Percentiles rank a stretch among this genome's conserved stretches.
Evolutionary conservation across 2,888 invertebrate genomes (phyloP).

Genomic region (Drosophila antonietae): DNA sequence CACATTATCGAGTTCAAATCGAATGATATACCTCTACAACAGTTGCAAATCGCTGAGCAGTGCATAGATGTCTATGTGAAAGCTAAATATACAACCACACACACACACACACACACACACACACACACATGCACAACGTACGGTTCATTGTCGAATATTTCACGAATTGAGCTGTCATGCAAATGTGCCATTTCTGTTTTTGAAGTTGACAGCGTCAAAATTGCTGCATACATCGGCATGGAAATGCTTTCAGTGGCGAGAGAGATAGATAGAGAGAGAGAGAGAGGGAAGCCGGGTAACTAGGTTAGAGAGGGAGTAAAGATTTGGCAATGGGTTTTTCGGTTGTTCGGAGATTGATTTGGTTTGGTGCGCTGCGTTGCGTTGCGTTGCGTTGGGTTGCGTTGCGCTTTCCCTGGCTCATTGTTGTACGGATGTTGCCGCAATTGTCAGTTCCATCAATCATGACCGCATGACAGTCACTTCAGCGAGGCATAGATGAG

Average conservation of each 20-base stretch:
- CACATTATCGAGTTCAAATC: conserved; percentile 3
- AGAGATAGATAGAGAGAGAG: neutral
- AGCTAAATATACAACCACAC: conserved; percentile 3
- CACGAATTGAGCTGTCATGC: conserved; percentile 80
- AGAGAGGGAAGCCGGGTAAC: no score
- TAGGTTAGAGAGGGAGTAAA: neutral
- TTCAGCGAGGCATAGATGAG: conserved; percentile 38
- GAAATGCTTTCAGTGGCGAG: conserved; percentile 3
- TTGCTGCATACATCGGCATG: conserved; percentile 60
- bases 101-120: neutral
- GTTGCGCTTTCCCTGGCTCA: conserved; percentile 34
- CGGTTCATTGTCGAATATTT: conserved; percentile 64
- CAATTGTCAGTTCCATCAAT: conserved; percentile 79
- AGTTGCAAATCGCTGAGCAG: conserved; percentile 32
- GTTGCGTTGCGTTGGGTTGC: conserved; percentile 20
- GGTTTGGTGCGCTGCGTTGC: conserved; percentile 22
- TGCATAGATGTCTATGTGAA: conserved; percentile 11
- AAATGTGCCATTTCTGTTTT: conserved; percentile 78
- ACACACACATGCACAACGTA: conserved; percentile 11
- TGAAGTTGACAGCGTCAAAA: conserved; percentile 77
- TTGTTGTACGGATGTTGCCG: conserved; percentile 50
- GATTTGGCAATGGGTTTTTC: conserved; percentile 26
- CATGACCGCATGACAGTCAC: conserved; percentile 63
- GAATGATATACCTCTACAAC: conserved; percentile 32
- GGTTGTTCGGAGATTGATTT: conserved; percentile 47